Evolutionary conservation across 2,797 vertebrate genomes (phyloP), one percentile per base, ranked within the genome.

Genomic region (Rhodeus uyekii): DNA sequence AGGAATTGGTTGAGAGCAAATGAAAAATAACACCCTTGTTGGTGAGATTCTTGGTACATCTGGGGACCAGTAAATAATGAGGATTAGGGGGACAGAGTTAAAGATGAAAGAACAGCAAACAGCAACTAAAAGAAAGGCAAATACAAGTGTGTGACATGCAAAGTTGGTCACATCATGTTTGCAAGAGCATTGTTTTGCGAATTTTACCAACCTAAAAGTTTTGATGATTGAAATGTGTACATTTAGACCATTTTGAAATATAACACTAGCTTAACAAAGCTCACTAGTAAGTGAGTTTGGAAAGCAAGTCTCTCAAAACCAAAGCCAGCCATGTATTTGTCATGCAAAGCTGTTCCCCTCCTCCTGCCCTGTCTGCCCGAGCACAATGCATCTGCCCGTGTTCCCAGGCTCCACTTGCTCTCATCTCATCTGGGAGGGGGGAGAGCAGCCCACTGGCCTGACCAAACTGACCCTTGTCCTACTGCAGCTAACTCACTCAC

Each of bases 231-330:
- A 64, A 73, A 39, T 46, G 22, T 29, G 24, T 4, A 8, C 36
- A 34, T 42, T 64, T 48, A 22, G 29, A 22, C 38, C 18, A 32
- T 34, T 78, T 65, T 12, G 22, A 42, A 58, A 64, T 73, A 8
- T 14, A 50, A 38, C 48, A 18, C 7, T 34, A 46, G n/a, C 2
- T 2, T 14, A 46, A 24, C 1, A 69, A 4, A 36, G 63, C 32
- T 46, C 73, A 36, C 58, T 63, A 76, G 63, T 78, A 29, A 71
- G 65, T 36, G 38, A 78, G 48, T 69, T 82, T 78, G 46, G 24
- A 71, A 60, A 67, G 53, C 53, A 50, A 76, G 81, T 68, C 87
- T 68, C 83, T 89, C 89, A 93, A 93, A 94, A 92, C 93, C 80
- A 90, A 84, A 64, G 61, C n/a, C 2, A 71, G 76, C 61, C 72